Evolutionary conservation across 2,113 vertebrate genomes (phyloP).

Genomic region (Desmodus rotundus): DNA sequence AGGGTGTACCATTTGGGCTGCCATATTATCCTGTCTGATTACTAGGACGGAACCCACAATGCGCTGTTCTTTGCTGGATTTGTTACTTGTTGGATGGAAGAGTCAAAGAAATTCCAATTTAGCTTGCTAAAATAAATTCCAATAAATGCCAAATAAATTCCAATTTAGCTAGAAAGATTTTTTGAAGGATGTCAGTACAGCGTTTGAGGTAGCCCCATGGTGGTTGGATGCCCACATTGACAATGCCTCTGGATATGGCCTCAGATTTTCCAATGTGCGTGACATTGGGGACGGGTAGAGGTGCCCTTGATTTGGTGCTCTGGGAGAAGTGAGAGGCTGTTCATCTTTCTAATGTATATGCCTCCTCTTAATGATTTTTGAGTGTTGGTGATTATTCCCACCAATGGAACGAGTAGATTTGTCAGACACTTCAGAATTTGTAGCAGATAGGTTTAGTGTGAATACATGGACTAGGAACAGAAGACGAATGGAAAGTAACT

Average conservation of each 20-base stretch:
- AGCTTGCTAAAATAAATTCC: too few relatives aligned
- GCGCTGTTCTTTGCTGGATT: background rate
- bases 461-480: background rate
- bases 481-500: conserved; percentile 13
- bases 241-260: background rate
- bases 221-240: background rate
- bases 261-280: background rate
- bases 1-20: background rate
- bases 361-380: background rate
- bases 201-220: background rate
- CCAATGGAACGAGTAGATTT: background rate
- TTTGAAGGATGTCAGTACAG: background rate
- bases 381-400: background rate
- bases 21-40: background rate
- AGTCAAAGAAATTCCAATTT: background rate
- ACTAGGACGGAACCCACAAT: background rate
- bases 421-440: background rate
- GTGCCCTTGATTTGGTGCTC: background rate
- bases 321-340: background rate
- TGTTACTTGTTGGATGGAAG: background rate
- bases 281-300: background rate
- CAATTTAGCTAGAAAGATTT: background rate
- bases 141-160: background rate
- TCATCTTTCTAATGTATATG: background rate
- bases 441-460: background rate